These are phyloP conservation scores for Catagonus wagneri DNA, from an alignment of 2,113 vertebrate genomes.

Conservation along the genomic window DNA sequence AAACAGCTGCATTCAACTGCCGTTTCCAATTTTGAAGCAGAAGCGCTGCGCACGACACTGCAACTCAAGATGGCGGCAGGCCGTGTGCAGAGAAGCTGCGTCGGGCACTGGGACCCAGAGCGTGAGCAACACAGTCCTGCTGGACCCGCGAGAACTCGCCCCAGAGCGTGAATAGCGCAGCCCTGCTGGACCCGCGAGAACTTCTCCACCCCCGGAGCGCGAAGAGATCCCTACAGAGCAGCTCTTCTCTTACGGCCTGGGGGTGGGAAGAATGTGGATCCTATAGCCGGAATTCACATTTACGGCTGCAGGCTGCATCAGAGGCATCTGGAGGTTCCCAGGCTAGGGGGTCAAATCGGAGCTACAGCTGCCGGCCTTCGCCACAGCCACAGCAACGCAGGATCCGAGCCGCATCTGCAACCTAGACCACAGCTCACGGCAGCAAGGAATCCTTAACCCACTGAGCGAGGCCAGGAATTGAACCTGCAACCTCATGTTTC, in stretches of 20 bases:
- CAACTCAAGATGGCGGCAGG: not conserved
- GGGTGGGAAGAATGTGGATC: not conserved
- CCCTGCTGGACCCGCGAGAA: not conserved
- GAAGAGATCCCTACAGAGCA: not conserved
- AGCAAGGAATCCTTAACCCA: too few species aligned
- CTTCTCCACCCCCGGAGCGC: too few species aligned
- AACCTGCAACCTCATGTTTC: not conserved
- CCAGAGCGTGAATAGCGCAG: not conserved
- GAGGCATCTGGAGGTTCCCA: too few species aligned
- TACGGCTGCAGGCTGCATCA: not conserved
- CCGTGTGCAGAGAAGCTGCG: not conserved
- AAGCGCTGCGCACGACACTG: not conserved
- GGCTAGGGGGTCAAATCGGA: too few species aligned
- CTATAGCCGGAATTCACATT: rapidly evolving
- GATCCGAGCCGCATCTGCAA: too few species aligned
- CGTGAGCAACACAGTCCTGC: not conserved
- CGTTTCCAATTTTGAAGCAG: not conserved
- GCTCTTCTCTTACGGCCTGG: not conserved
- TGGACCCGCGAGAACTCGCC: not conserved
- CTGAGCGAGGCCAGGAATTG: too few species aligned
- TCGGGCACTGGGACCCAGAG: rapidly evolving
- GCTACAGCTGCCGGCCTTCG: too few species aligned
- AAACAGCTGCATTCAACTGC: too few species aligned
- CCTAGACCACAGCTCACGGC: too few species aligned
- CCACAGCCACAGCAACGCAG: too few species aligned